phyloP scores from a whole-genome alignment of 2,113 vertebrate genomes.

The Genyomyrus donnyi region DNA sequence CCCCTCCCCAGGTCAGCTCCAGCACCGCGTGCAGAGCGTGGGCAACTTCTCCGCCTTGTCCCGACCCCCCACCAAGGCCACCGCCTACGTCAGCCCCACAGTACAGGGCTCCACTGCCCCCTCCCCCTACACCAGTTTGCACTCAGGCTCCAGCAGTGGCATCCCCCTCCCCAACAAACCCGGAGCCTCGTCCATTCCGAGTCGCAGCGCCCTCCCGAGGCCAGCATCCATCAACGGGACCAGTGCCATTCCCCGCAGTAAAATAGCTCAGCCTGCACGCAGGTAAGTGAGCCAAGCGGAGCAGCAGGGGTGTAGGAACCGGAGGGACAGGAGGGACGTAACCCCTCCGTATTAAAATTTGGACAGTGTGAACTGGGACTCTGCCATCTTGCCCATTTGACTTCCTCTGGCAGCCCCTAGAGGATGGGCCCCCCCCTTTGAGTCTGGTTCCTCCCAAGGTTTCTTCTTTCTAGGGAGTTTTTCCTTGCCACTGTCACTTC shows the following conservation, averaged over 20 bases:
- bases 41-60: slow-evolving; percentile 76
- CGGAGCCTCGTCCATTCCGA: slow-evolving; percentile 50
- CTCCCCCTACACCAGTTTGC: slow-evolving; percentile 63
- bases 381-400: too few species aligned
- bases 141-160: slow-evolving; percentile 67
- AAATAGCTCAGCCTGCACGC: slow-evolving; percentile 83
- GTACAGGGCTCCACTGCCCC: slow-evolving; percentile 66
- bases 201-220: slow-evolving; percentile 84
- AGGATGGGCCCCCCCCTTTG: too few species aligned
- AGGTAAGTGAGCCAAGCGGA: slow-evolving; percentile 59
- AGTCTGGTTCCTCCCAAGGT: too few species aligned
- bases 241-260: slow-evolving; percentile 78
- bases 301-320: background rate
- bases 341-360: too few species aligned
- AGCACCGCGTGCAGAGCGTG: slow-evolving; percentile 83
- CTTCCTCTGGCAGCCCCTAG: too few species aligned
- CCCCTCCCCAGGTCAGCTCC: slow-evolving; percentile 83
- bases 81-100: slow-evolving; percentile 90
- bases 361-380: too few species aligned
- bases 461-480: too few species aligned
- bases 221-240: slow-evolving; percentile 77
- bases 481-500: too few species aligned
- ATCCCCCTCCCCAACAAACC: slow-evolving; percentile 77
- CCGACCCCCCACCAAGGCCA: slow-evolving; percentile 83
- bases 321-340: background rate